These are phyloP conservation scores for Zaprionus gabonicus DNA, from an alignment of 1,140 invertebrate genomes.

Conservation along the genomic window DNA sequence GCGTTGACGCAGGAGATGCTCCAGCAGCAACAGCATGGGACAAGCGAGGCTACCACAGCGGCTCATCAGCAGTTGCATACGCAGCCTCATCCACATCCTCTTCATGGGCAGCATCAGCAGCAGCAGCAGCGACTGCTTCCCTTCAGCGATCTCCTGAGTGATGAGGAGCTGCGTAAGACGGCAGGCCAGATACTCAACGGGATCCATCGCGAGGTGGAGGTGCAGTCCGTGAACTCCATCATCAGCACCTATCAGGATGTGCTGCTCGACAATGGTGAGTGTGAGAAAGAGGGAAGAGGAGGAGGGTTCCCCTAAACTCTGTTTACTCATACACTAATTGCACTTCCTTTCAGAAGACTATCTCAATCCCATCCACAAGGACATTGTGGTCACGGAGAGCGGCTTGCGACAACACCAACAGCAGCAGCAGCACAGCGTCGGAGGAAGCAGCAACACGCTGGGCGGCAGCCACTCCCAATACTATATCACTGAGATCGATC, in stretches of 20 bases:
- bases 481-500: constrained; percentile 84
- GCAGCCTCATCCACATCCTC: constrained; percentile 35
- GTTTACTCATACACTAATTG: background rate
- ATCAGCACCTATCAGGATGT: constrained; percentile 82
- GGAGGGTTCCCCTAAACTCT: background rate
- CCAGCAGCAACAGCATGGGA: constrained; percentile 43
- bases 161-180: constrained; percentile 82
- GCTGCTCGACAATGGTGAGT: constrained; percentile 78
- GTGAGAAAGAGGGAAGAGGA: background rate
- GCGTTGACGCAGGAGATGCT: constrained; percentile 76
- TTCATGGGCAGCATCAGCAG: constrained; percentile 23
- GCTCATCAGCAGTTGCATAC: constrained; percentile 34
- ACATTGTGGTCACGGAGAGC: constrained; percentile 84
- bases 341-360: constrained; percentile 78
- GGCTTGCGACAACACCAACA: constrained; percentile 72
- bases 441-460: constrained; percentile 24
- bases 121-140: constrained; percentile 66
- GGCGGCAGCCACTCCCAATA: constrained; percentile 65
- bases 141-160: constrained; percentile 75
- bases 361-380: constrained; percentile 85
- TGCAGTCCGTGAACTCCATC: constrained; percentile 84
- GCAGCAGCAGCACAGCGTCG: constrained; percentile 29
- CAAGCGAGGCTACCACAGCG: background rate
- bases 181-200: constrained; percentile 85
- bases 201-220: constrained; percentile 85